These are phyloP conservation scores for Xestia xanthographa DNA, from an alignment of 2,888 invertebrate species.

Conservation along the genomic window DNA sequence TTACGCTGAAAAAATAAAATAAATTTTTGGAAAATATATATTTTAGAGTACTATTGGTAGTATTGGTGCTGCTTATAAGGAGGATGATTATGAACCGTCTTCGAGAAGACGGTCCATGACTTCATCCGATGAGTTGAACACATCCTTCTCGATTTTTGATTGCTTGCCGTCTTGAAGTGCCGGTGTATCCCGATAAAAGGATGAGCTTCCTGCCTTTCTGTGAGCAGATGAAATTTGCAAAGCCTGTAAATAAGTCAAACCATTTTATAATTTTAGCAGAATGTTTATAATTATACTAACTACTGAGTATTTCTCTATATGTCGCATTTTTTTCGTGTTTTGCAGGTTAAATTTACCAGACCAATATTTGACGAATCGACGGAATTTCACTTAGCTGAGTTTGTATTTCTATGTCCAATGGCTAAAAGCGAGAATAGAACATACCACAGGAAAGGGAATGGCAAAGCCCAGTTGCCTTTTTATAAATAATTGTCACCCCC, in stretches of 20 bases:
- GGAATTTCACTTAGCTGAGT: background rate
- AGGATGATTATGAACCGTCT: conserved; percentile 40
- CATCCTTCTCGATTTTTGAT: too few species aligned
- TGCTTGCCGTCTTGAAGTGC: conserved; percentile 9
- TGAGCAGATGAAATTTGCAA: conserved; percentile 22
- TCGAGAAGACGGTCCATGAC: conserved; percentile 18
- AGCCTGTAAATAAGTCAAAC: background rate
- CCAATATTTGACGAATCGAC: background rate
- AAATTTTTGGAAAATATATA: too few species aligned
- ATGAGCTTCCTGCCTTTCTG: conserved; percentile 16
- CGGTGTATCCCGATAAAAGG: background rate
- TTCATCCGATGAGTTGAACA: too few species aligned
- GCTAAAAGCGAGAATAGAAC: too few species aligned
- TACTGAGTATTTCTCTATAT: background rate
- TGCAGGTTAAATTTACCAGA: background rate
- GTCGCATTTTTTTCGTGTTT: background rate
- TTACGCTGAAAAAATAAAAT: too few species aligned
- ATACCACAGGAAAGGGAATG: background rate
- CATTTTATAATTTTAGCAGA: too few species aligned
- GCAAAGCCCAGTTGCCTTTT: too few species aligned
- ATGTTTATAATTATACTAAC: background rate
- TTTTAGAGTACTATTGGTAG: too few species aligned
- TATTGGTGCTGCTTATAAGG: too few species aligned
- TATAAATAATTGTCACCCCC: too few species aligned
- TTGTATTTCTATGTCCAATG: too few species aligned